Percentiles rank a stretch among this genome's conserved stretches.
These are phyloP conservation scores for Allophyes oxyacanthae DNA, from an alignment of 2,888 invertebrate genomes.

Conservation along the genomic window DNA sequence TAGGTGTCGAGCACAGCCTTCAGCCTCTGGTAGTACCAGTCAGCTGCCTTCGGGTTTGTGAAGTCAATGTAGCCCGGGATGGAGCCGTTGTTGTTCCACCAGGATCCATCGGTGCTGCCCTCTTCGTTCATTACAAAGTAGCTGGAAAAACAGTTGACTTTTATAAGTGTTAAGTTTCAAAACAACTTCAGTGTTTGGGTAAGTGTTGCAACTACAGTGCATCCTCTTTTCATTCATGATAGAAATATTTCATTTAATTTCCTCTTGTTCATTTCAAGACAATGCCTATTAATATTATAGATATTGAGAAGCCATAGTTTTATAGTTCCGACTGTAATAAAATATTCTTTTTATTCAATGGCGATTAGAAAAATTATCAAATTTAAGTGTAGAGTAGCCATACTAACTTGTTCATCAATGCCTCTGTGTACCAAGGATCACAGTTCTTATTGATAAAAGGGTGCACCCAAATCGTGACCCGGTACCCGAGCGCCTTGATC, in stretches of 20 bases:
- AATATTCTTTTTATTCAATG: too few relatives aligned
- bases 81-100: constrained; percentile 88
- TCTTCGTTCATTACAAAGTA: constrained; percentile 84
- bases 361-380: too few relatives aligned
- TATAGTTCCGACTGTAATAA: too few relatives aligned
- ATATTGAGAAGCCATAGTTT: too few relatives aligned
- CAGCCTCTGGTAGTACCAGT: constrained; percentile 90
- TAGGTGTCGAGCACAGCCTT: constrained; percentile 87
- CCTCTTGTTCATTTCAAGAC: too few relatives aligned
- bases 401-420: constrained; percentile 87
- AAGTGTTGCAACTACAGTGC: too few relatives aligned
- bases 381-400: not conserved
- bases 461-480: constrained; percentile 95
- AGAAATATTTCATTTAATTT: too few relatives aligned
- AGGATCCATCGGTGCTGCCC: constrained; percentile 81
- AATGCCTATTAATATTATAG: too few relatives aligned
- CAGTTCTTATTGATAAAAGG: constrained; percentile 95
- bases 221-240: too few relatives aligned
- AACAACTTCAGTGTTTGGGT: too few relatives aligned
- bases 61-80: constrained; percentile 91
- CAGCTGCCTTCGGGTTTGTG: constrained; percentile 91
- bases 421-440: constrained; percentile 88
- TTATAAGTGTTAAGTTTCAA: too few relatives aligned
- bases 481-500: constrained; percentile 91
- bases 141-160: constrained; percentile 60